Evolutionary conservation across 35 echinoderm and acorn worm genomes (phyloP), one percentile per base, ranked within the genome.

Genomic region (Amphiura filiformis): DNA sequence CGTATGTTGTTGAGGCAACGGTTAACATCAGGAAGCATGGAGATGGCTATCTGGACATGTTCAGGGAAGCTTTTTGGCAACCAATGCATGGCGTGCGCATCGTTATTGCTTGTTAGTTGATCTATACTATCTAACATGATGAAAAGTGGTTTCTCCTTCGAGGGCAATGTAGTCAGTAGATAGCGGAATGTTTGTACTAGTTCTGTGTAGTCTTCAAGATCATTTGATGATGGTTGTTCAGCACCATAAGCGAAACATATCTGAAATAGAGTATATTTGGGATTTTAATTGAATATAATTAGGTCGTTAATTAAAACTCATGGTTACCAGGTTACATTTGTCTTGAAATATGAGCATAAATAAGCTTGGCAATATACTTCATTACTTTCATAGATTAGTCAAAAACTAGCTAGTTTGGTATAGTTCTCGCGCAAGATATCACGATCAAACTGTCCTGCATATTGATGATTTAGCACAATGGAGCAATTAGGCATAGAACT

Each of bases 41-140:
- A 77, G 28, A 76, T 75, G 0, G 70, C 85, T 3, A 78, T 77
- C 65, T 77, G 39, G 11, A 78, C 76, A 41, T 87, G 28, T 35
- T 33, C 20, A 13, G 38, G 76, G 9, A 78, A 12, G 5, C n/a
- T 79, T 35, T 57, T 80, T 33, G 56, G 52, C 79, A 89, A 22
- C 79, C 22, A 89, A 32, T 83, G 36, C 90, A 97, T 87, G 77
- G 86, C 78, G 76, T 93, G 91, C 14, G 94, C 90, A 44, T 93
- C 88, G 84, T 97, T 86, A 44, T 39, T 89, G 37, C 82, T 14
- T 0, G 87, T 82, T 38, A 97, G 81, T 57, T 97, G 94, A 70
- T 97, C 94, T 30, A 97, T 93, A 57, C 94, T 97, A 38, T 97
- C 94, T 4, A 97, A 65, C 36, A 97, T 76, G 35, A 97, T 42